Evolutionary conservation across 2,113 vertebrate genomes (phyloP).

Genomic region (Rhinogobius similis): DNA sequence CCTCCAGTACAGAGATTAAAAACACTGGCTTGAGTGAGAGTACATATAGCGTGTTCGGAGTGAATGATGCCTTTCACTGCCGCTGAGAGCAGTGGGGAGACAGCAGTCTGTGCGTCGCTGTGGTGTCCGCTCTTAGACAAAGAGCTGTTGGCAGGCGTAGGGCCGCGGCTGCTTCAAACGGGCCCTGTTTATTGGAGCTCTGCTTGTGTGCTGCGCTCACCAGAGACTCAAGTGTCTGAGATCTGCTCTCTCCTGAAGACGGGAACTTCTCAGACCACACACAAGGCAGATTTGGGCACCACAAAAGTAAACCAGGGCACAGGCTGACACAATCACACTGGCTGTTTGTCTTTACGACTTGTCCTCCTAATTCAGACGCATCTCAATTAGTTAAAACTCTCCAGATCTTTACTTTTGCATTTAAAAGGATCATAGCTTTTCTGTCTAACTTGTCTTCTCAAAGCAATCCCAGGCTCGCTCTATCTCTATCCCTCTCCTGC

Average conservation of each 20-base stretch:
- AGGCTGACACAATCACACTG: conserved; percentile 35
- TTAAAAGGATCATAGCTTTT: conserved; percentile 5
- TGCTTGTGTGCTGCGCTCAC: conserved; percentile 60
- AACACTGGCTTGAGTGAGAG: conserved; percentile 19
- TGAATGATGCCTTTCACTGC: conserved; percentile 65
- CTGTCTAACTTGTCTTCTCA: conserved; percentile 19
- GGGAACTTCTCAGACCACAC: conserved; percentile 74
- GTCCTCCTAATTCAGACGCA: conserved; percentile 18
- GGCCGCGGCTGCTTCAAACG: conserved; percentile 71
- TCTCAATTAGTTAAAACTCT: conserved; percentile 17
- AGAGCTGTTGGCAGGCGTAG: conserved; percentile 73
- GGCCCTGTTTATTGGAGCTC: conserved; percentile 72
- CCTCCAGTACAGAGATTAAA: not conserved
- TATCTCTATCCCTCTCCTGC: conserved; percentile 33
- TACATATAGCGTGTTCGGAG: conserved; percentile 40
- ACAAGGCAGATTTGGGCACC: conserved; percentile 56
- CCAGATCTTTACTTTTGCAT: conserved; percentile 10
- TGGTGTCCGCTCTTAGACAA: conserved; percentile 72
- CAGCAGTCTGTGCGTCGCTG: conserved; percentile 67
- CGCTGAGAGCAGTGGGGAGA: conserved; percentile 65
- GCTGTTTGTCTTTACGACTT: conserved; percentile 38
- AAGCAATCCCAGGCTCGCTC: conserved; percentile 18
- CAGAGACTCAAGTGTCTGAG: conserved; percentile 60
- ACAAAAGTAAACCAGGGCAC: conserved; percentile 56
- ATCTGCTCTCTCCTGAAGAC: conserved; percentile 59